A percentile compares a stretch with the other conserved stretches of the same genome.
Evolutionary conservation across 2,797 vertebrate species (phyloP).

Genomic region (Schizopygopsis malacanthus): DNA sequence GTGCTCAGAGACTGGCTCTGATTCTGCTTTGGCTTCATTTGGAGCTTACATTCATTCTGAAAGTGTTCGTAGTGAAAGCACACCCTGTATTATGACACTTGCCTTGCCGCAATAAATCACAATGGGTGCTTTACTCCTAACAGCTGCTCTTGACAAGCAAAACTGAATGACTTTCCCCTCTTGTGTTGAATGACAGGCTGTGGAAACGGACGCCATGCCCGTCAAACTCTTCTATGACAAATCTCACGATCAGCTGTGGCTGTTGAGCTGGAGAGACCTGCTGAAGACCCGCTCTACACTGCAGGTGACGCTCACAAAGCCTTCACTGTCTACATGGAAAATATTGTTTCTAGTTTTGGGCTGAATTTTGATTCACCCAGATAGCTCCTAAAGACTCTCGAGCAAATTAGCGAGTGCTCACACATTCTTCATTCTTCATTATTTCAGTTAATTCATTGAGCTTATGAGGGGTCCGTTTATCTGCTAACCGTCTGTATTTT

Average conservation of each 20-base stretch:
- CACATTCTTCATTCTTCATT: neutral
- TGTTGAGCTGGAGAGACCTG: constrained; percentile 90
- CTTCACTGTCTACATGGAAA: neutral
- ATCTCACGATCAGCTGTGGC: constrained; percentile 97
- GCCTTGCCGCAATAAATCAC: no score
- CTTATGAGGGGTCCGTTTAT: neutral
- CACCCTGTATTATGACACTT: no score
- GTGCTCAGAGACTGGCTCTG: no score
- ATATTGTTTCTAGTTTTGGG: neutral
- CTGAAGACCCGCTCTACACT: constrained; percentile 83
- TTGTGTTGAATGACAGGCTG: constrained; percentile 74
- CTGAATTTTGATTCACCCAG: neutral
- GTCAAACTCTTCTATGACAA: constrained; percentile 94
- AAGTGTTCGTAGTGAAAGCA: no score
- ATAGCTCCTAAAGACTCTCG: neutral
- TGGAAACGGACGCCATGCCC: constrained; percentile 88
- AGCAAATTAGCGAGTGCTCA: neutral
- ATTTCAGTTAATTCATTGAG: neutral
- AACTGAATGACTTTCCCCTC: neutral
- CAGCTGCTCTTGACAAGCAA: neutral
- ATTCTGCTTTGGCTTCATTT: no score
- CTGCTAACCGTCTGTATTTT: neutral
- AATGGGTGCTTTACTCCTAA: neutral
- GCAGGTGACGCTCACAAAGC: constrained; percentile 78
- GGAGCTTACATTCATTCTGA: no score